Evolutionary conservation across 92 coral and sea anemone species (phyloP), one percentile per base, ranked within the genome.

Genomic region (Blastomussa wellsi): DNA sequence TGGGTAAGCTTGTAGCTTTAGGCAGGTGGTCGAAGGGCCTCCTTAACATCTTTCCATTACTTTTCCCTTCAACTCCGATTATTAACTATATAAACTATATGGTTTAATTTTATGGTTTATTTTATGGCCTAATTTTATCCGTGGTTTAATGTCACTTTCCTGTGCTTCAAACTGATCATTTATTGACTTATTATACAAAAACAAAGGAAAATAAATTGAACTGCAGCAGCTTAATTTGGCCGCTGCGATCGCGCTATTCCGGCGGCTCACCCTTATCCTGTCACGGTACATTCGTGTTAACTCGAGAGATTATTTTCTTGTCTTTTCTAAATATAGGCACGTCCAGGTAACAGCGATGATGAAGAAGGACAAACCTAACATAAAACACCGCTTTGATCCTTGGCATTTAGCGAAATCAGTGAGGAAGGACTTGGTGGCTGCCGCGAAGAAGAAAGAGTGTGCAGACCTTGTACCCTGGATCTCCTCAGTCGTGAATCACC

Each of bases 381-480:
- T 81, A 32, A 81, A 81, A 26, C 92, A 85, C 49, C 80, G 73
- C 24, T 33, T 70, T 69, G 91, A 82, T 68, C 84, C 88, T 28
- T 88, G 82, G 85, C 91, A 88, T 47, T 33, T 76, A 7, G 71
- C 68, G 12, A 89, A 84, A 65, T 70, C 69, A 29, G 64, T 79
- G 31, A 74, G 68, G 14, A 79, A 89, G 26, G 77, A 89, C 3
- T 32, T 76, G 48, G 79, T 67, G 13, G 74, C 57, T 32, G 76
- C 76, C 1, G 70, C 82, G 6, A 86, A 86, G 47, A 78, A 77
- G 77, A 90, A 82, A 17, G 81, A 47, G 15, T 60, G 75, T 36
- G 74, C 44, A 33, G 33, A 42, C 41, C 31, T 86, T 0, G 47
- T 26, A 0, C 73, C 47, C 35, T 86, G 90, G 88, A 72, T 70